phyloP scores from a whole-genome alignment of 2,888 invertebrate species.

The Melanostoma scalare region DNA sequence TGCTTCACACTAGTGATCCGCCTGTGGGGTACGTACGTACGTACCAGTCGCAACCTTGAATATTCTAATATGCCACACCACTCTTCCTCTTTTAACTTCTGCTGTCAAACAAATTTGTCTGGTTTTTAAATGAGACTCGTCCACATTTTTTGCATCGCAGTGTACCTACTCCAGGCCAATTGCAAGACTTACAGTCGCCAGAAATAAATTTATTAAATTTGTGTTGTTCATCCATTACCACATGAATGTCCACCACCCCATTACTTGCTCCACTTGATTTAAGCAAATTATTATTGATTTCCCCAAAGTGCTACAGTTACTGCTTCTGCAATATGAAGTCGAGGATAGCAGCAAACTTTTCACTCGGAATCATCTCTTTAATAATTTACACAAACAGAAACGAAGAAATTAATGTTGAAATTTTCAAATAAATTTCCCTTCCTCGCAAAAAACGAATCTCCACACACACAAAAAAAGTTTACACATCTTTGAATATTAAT shows the following conservation, averaged over 20 bases:
- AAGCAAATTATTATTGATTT: slow-evolving; percentile 59
- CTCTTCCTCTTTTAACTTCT: too few species aligned
- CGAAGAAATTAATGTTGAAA: slow-evolving; percentile 63
- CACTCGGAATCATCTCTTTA: slow-evolving; percentile 20
- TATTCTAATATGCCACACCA: too few species aligned
- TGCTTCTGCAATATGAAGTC: slow-evolving; percentile 14
- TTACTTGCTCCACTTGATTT: slow-evolving; percentile 36
- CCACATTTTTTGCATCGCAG: slow-evolving; percentile 20
- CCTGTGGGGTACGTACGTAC: too few species aligned
- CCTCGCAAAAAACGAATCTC: too few species aligned
- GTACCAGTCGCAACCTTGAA: too few species aligned
- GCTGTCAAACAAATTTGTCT: too few species aligned
- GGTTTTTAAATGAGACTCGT: neutral
- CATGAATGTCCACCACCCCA: slow-evolving; percentile 1
- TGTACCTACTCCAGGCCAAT: slow-evolving; percentile 16
- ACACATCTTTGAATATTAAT: slow-evolving; percentile 57
- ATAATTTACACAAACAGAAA: slow-evolving; percentile 57
- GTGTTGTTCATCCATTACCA: neutral
- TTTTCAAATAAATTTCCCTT: slow-evolving; percentile 59
- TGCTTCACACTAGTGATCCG: too few species aligned
- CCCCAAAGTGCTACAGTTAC: neutral
- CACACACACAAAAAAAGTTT: slow-evolving; percentile 49
- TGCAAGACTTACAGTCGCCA: slow-evolving; percentile 24
- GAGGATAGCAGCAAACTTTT: slow-evolving; percentile 29
- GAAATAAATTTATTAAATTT: slow-evolving; percentile 61